Evolutionary conservation across 2,113 vertebrate genomes (phyloP), one percentile per base, ranked within the genome.

Genomic region (Philantomba maxwellii): DNA sequence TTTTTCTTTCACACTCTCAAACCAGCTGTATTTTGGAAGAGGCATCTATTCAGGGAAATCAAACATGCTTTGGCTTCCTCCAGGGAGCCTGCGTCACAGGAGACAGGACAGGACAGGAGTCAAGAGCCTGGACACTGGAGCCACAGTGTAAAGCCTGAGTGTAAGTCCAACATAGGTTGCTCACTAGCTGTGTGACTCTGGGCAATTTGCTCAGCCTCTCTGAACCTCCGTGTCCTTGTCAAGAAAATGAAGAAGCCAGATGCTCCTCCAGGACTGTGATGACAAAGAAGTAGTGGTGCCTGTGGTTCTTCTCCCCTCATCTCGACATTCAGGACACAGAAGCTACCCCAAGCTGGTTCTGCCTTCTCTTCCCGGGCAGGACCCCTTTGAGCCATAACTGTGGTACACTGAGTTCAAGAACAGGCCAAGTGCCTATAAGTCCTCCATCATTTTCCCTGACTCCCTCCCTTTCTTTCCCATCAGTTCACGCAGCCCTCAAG

Each of bases 231-330:
- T 39, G 57, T 82, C 39, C 73, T 75, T 70, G 23, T 80, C 75
- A 84, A 85, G 87, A 43, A 93, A 81, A 53, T 55, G 55, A 57
- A 95, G 78, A 89, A 94, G 64, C 43, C 89, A 94, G 78, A 49
- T 14, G 15, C 33, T 23, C 43, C 23, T 57, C 49, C 57, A 43
- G 53, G 49, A n/a, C 1, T 70, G 49, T 86, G 45, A 51, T 15
- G 3, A 70, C 19, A 28, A 81, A 26, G 57, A 36, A 30, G 8
- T 5, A 53, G 62, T 19, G 19, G 30, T 47, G 17, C 0, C 36
- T 0, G 14, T 47, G 23, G 55, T 19, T 1, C 47, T 49, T 19
- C 66, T 47, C 23, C 9, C 47, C 23, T 92, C 10, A 6, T 9
- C 19, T 36, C 57, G 14, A 4, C 21, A 57, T 55, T 15, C 43